Conservation (phyloP, 2,888 invertebrate species). For the Drosophila paramelanica region DNA sequence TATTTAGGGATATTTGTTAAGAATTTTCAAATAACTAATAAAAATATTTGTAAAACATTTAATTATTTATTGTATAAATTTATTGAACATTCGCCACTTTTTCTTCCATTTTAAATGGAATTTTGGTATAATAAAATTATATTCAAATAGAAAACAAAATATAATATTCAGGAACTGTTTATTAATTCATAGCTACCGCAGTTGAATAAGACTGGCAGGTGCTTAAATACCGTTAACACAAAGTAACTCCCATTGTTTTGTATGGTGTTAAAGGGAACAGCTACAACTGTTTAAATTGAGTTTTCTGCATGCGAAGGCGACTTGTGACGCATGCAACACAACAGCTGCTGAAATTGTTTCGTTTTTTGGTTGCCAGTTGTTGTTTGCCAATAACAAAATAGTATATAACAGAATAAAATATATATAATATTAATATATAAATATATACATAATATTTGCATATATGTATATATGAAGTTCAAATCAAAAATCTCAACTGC, state of each 20-base stretch:
- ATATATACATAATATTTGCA: no score
- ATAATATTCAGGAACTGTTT: no score
- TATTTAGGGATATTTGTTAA: slow-evolving; percentile 15
- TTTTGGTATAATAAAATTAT: no score
- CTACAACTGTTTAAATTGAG: slow-evolving; percentile 18
- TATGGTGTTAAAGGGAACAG: slow-evolving; percentile 4
- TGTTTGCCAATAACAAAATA: slow-evolving; percentile 6
- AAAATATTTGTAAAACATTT: not conserved
- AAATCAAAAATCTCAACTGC: slow-evolving; percentile 25
- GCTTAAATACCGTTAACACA: slow-evolving; percentile 5
- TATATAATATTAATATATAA: no score
- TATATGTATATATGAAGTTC: not conserved
- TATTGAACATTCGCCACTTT: not conserved
- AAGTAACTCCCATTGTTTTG: not conserved
- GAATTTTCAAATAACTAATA: not conserved
- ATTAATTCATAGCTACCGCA: not conserved
- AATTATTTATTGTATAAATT: not conserved
- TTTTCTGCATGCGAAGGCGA: slow-evolving; percentile 14
- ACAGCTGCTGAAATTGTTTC: slow-evolving; percentile 34
- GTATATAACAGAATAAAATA: no score
- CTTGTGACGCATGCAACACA: slow-evolving; percentile 14
- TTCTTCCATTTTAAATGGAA: no score
- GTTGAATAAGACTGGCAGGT: slow-evolving; percentile 8
- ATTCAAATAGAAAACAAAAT: no score
- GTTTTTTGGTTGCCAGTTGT: not conserved